Evolutionary conservation across 2,113 vertebrate species (phyloP), one percentile per base, ranked within the genome.

Genomic region (Tinamus guttatus): DNA sequence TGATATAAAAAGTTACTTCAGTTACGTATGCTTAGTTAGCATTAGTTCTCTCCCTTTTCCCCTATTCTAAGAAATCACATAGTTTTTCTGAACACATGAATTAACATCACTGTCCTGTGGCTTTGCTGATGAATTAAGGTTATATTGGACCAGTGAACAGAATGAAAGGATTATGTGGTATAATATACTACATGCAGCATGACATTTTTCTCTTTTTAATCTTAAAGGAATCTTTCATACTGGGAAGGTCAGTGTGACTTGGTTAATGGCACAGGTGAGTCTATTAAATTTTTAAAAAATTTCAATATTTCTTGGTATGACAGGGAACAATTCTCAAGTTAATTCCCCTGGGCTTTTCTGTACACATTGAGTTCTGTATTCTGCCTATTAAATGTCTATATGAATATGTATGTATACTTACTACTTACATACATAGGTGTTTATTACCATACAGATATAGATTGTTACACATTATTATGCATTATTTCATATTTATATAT

Each of bases 191-290:
- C 51, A 60, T 65, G 34, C 38, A 36, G 4, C 11, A 13, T 96
- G 40, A 94, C 5, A 27, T 4, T 81, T 25, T 19, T 89, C 80
- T 89, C 95, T 51, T 90, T 73, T 89, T 96, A 58, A 5, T 89
- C 52, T 92, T 94, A 91, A 91, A 99, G 99, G 70, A 97, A 86
- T 15, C 87, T 99, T 47, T 28, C 47, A 7, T 99, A 97, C 94
- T 99, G 99, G 99, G 8, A 96, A 8, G 91, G 98, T 91, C 97
- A 99, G 89, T 99, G 99, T 4, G 87, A 99, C 97, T 98, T 99
- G 99, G 93, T 99, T 96, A 99, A 99, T 40, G 99, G 99, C 38
- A 99, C 99, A 98, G 99, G 99, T 99, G 82, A 95, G 98, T 60
- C 28, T 69, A 20, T 68, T 75, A 52, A 60, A 85, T 4, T 16